Conservation (phyloP, 1,140 invertebrate species). For the Campodea augens region DNA sequence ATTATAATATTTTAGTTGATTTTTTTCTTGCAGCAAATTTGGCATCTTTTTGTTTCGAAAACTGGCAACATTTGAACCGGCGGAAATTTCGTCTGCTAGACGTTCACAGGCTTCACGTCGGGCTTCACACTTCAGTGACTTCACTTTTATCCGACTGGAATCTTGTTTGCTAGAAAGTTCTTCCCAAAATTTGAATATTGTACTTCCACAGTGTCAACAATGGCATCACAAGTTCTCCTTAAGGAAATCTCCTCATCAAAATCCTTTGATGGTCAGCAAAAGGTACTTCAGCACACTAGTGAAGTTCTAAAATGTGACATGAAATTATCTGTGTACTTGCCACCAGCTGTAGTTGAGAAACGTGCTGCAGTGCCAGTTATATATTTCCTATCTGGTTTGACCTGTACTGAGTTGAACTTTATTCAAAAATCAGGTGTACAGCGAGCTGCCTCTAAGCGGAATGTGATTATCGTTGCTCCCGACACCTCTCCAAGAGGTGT, state of each 20-base stretch:
- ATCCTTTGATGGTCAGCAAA: background rate
- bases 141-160: no score
- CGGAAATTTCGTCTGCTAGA: no score
- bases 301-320: slow-evolving; percentile 64
- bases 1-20: no score
- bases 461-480: slow-evolving; percentile 70
- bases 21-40: no score
- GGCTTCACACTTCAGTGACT: no score
- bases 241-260: background rate
- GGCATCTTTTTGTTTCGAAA: no score
- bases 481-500: slow-evolving; percentile 89
- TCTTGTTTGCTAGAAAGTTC: no score
- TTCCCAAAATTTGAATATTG: no score
- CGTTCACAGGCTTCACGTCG: no score
- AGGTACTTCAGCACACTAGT: slow-evolving; percentile 23
- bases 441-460: slow-evolving; percentile 58
- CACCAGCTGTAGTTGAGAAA: slow-evolving; percentile 46
- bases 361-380: slow-evolving; percentile 56
- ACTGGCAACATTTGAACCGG: no score
- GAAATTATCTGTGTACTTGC: slow-evolving; percentile 83
- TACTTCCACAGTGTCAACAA: no score
- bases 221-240: no score
- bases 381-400: slow-evolving; percentile 86
- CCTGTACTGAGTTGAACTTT: slow-evolving; percentile 92
- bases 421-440: slow-evolving; percentile 89